Percentiles rank a stretch among this genome's conserved stretches.
Evolutionary conservation across 1,140 invertebrate species (phyloP).

Genomic region (Microplitis mediator): DNA sequence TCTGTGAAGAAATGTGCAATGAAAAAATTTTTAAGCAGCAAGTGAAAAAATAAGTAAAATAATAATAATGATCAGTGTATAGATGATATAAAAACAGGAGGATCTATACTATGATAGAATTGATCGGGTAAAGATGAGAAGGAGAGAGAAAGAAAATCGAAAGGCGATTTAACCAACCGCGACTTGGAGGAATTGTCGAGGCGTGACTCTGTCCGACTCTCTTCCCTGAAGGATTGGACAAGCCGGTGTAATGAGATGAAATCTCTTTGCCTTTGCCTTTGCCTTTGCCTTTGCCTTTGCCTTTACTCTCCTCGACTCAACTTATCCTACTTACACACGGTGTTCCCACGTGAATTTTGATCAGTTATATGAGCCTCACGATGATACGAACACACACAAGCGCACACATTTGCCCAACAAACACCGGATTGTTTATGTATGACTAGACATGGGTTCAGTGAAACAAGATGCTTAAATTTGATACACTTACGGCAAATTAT

Average conservation of each 20-base stretch:
- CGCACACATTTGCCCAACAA: too few relatives aligned
- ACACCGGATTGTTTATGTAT: not conserved
- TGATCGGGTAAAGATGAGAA: not conserved
- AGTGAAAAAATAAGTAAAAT: too few relatives aligned
- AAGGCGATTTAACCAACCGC: conserved; percentile 17
- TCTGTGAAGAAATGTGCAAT: too few relatives aligned
- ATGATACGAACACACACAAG: not conserved
- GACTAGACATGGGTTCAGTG: not conserved
- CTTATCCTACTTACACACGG: too few relatives aligned
- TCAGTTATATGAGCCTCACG: not conserved
- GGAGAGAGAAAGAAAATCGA: not conserved
- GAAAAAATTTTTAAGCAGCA: too few relatives aligned
- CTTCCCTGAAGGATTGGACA: not conserved
- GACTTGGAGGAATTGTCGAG: conserved; percentile 17
- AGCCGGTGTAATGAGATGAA: not conserved
- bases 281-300: not conserved
- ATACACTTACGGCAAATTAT: not conserved
- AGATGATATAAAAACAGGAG: too few relatives aligned
- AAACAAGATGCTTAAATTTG: not conserved
- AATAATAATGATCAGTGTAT: too few relatives aligned
- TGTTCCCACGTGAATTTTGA: conserved; percentile 14
- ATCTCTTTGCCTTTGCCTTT: conserved; percentile 1
- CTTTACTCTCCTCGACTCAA: not conserved
- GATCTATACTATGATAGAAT: not conserved
- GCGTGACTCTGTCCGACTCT: conserved; percentile 14